Evolutionary conservation across 1,140 invertebrate species (phyloP), one percentile per base, ranked within the genome.

Genomic region (Theocolax elegans): DNA sequence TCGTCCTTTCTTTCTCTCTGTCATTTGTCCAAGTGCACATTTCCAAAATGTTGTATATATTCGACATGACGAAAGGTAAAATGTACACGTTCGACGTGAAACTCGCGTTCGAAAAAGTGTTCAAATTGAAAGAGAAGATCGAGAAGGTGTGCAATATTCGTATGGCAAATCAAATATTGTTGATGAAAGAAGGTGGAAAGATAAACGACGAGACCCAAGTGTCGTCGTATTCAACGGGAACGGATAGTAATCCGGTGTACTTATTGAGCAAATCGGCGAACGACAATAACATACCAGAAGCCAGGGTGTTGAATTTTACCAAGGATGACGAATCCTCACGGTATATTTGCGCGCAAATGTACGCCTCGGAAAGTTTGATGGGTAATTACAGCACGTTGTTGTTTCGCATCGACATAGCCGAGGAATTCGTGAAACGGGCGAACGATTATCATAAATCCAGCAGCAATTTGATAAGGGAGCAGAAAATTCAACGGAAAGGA

Each of bases 401-500:
- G 23, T 21, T 29, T 9, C 12, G 62, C 17, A 40, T 8, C 12
- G 1, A 65, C 12, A 53, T 53, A 3, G 62, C 49, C 10, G 12
- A 65, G 15, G 27, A 12, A 42, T 65, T 54, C 27, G 19, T 8
- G 3, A 25, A 1, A 12, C 2, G 19, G 48, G 29, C 0, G 2
- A 3, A 12, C 0, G 42, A 17, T 17, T 25, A 19, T 31, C 29
- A 1, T 1, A 19, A 6, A 8, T n/a, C 19, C 3, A 40, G 48
- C 15, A 35, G 53, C 12, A n/a, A 27, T 6, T 27, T 53, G 7
- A 35, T 54, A 0, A 65, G 21, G 2, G 48, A 40, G 10, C 62
- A 54, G 15, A 19, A 65, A 19, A 53, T 53, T 40, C 62, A 65
- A 40, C 62, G 53, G 2, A 48, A 65, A 51, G 62, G 62, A 4